Evolutionary conservation across 2,113 vertebrate species (phyloP).

Genomic region (Chionodraco myersi): DNA sequence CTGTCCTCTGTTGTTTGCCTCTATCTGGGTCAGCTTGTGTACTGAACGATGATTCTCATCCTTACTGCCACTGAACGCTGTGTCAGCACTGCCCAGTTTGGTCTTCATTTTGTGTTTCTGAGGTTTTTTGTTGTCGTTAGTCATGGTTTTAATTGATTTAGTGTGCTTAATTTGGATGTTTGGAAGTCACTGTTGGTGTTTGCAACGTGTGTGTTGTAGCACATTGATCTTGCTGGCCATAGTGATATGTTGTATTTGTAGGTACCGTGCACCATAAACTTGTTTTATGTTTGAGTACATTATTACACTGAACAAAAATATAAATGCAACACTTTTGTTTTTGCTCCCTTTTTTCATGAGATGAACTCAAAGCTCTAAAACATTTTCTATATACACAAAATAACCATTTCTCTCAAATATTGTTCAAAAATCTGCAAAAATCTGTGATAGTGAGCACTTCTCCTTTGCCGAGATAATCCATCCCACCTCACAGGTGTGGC

Average conservation of each 20-base stretch:
- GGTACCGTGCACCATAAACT: background rate
- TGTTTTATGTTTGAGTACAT: background rate
- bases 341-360: too few species aligned
- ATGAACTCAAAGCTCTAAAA: too few species aligned
- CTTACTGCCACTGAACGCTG: conserved; percentile 16
- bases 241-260: conserved; percentile 42
- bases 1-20: conserved; percentile 18
- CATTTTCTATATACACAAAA: too few species aligned
- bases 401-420: too few species aligned
- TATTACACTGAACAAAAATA: too few species aligned
- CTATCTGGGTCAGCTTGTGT: conserved; percentile 54
- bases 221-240: background rate
- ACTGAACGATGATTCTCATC: conserved; percentile 25
- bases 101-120: conserved; percentile 14
- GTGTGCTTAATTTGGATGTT: conserved; percentile 14
- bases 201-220: background rate
- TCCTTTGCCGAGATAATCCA: too few species aligned
- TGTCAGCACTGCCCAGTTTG: conserved; percentile 28
- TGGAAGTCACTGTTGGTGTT: background rate
- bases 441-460: too few species aligned
- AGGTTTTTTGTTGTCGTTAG: conserved; percentile 18
- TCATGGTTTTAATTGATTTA: conserved; percentile 6
- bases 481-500: too few species aligned
- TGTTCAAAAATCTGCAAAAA: too few species aligned
- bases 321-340: too few species aligned